Base-by-base conservation (phyloP, 2,797 vertebrate species). In the Ceryle rudis region DNA sequence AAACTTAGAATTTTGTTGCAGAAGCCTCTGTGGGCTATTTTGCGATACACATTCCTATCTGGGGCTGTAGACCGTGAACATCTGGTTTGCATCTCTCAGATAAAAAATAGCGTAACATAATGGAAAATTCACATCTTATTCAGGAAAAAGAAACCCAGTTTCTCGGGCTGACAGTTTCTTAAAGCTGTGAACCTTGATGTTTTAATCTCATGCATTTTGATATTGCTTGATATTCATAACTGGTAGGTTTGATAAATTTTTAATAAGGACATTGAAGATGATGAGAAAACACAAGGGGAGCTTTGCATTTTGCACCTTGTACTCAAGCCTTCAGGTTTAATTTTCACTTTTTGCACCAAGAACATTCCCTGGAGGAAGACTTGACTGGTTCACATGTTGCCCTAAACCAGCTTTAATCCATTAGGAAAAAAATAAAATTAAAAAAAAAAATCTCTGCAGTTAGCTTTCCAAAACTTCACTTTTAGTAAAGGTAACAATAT, bases 201-300 rank as follows among this genome's bases (percentile, higher is more conserved):
- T 97, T 96, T 98, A 97, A 98, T 98, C 95, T 97, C 83, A 78
- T 96, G 92, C 95, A 93, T 97, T 97, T 96, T 96, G 89, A 86
- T 97, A 70, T 58, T 78, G 75, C 81, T 96, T 97, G 96, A 91
- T 97, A 96, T 96, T 97, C 96, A 86, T 97, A 96, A 98, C 90
- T 46, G 69, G 95, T 90, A 84, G 89, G 65, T 90, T 92, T 95
- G 96, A 97, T 98, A 93, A 88, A 96, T 97, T 96, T 98, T 98
- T 98, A 97, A 97, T 88, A 89, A 94, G 93, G 71, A 97, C 94
- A 78, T 92, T 89, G 96, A 96, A 87, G 86, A 90, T 75, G 74
- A 95, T 94, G 95, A 96, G 79, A 95, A 97, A 95, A 90, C 93
- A 77, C 79, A 83, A 86, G 81, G 72, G 77, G 83, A 78, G 65